Percentiles rank a stretch among this genome's conserved stretches.
Conservation (phyloP, 2,888 invertebrate species). For the Rhaphigaster nebulosa region DNA sequence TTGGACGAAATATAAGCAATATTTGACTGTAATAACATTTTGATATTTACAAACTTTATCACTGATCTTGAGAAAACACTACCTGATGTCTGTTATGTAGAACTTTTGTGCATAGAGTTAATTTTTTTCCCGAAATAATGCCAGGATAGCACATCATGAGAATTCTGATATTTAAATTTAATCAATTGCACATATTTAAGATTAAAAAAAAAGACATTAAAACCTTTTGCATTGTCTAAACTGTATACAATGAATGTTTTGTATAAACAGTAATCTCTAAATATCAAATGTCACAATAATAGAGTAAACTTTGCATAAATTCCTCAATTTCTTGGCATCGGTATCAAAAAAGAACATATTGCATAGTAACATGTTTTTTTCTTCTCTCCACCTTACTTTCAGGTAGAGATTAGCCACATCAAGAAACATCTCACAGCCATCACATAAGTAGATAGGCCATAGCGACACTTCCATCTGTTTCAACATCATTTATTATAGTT, state of each 20-base stretch:
- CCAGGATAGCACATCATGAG: too few species aligned
- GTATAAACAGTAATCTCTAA: not conserved
- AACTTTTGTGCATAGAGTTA: not conserved
- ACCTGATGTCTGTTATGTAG: not conserved
- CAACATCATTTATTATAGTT: not conserved
- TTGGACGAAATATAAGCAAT: not conserved
- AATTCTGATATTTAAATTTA: not conserved
- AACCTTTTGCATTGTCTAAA: not conserved
- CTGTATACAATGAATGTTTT: not conserved
- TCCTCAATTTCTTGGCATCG: not conserved
- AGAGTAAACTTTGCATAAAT: not conserved
- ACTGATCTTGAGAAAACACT: not conserved
- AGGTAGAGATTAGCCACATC: not conserved
- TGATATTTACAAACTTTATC: not conserved
- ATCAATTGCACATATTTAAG: not conserved
- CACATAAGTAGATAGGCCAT: not conserved
- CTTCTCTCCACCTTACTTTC: not conserved
- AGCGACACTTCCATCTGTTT: not conserved
- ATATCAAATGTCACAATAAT: not conserved
- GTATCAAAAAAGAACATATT: not conserved
- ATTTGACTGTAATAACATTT: not conserved
- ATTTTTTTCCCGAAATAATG: too few species aligned
- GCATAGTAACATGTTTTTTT: not conserved
- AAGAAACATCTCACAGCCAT: constrained; percentile 2
- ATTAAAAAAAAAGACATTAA: not conserved